phyloP scores from a whole-genome alignment of 2,113 vertebrate genomes.

The Podarcis raffonei region DNA sequence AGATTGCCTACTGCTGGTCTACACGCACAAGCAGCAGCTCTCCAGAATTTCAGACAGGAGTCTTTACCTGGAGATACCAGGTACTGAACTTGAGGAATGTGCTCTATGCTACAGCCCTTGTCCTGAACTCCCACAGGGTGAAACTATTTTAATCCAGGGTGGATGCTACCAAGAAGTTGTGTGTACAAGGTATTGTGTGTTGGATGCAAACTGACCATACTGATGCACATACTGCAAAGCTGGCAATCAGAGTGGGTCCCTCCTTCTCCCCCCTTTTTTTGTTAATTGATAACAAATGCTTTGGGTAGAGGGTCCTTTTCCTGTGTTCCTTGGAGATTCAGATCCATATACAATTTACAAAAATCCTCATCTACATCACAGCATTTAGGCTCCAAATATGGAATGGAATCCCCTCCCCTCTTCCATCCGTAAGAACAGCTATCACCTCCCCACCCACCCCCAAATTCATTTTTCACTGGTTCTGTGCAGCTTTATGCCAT shows the following conservation, averaged over 20 bases:
- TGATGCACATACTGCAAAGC: not conserved
- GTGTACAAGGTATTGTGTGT: not conserved
- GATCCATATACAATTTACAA: not conserved
- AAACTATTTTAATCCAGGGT: not conserved
- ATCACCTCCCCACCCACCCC: not conserved
- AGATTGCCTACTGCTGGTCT: too few species aligned
- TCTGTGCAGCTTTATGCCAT: not conserved
- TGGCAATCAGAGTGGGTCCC: not conserved
- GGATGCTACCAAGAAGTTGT: too few species aligned
- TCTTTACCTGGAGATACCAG: too few species aligned
- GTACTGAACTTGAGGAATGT: too few species aligned
- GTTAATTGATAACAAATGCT: not conserved
- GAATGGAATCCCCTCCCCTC: too few species aligned
- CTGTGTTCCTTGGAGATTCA: not conserved
- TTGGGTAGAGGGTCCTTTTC: not conserved
- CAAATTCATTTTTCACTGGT: conserved; percentile 23
- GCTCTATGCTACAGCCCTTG: too few species aligned
- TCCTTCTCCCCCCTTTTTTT: not conserved
- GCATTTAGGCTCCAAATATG: not conserved
- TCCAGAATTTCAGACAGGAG: too few species aligned
- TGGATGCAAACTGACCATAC: not conserved
- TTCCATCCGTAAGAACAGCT: not conserved
- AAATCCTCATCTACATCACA: not conserved
- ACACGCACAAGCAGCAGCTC: too few species aligned
- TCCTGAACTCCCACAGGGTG: not conserved